Percentiles rank a stretch among this genome's conserved stretches.
These are phyloP conservation scores for Oreochromis spilurus DNA, from an alignment of 2,113 vertebrate species.

Conservation along the genomic window DNA sequence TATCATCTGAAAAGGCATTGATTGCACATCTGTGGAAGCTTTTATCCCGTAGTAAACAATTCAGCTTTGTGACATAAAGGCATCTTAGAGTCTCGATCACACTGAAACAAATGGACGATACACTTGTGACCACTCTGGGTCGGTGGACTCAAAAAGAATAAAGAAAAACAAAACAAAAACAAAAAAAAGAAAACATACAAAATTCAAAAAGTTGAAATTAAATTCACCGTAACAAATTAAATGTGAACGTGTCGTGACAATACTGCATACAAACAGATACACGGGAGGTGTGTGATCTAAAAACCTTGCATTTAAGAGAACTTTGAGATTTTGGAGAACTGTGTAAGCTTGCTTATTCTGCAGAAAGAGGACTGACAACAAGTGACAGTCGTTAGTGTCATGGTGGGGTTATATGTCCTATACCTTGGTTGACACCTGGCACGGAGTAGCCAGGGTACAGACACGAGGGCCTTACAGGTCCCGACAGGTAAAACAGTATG, in stretches of 20 bases:
- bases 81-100: conserved; percentile 17
- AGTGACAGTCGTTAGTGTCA: background rate
- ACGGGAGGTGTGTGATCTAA: background rate
- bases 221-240: background rate
- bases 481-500: background rate
- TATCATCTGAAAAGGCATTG: conserved; percentile 24
- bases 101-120: conserved; percentile 11
- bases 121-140: background rate
- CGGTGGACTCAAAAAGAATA: background rate
- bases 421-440: background rate
- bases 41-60: conserved; percentile 24
- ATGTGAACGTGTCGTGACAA: background rate
- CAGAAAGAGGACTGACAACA: background rate
- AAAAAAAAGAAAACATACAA: background rate
- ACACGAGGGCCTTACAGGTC: background rate
- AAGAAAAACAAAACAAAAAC: background rate
- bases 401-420: background rate
- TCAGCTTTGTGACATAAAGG: conserved; percentile 37
- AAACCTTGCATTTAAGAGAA: background rate
- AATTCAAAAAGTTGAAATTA: background rate
- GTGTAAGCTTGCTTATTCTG: background rate
- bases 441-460: background rate
- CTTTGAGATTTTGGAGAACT: background rate
- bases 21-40: conserved; percentile 38
- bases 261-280: background rate